Base-by-base conservation (phyloP, 2,888 invertebrate genomes). In the Cremastinae sp. region DNA sequence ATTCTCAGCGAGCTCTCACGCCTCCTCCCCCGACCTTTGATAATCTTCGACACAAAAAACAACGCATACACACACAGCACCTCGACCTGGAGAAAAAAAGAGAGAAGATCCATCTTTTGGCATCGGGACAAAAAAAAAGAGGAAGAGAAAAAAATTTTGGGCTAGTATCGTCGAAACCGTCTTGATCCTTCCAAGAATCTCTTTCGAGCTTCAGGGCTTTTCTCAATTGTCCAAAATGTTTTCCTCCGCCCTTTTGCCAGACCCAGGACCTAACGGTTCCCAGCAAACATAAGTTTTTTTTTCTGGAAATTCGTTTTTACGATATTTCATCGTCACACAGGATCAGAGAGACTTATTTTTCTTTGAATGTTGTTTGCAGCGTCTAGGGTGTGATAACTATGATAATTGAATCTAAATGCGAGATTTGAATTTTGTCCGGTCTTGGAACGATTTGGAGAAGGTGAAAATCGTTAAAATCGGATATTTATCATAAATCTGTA, bases 1-100 rank as follows among this genome's bases (percentile, higher is more conserved):
- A 71, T 80, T 80, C 80, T 78, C 78, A 79, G 74, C 58, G 49
- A 74, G 36, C 69, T 73, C 79, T 70, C 71, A 75, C 75, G 78
- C 74, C 75, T 78, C 65, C 70, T 73, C 69, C 54, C 66, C 69
- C 61, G 61, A 68, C 66, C 43, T 53, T 28, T n/a, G 34, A 59
- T 79, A 74, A 74, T 76, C 76, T 71, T 54, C 70, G 28, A 47
- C 69, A 68, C 56, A 43, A 74, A 68, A 70, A 73, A 71, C n/a
- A n/a, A n/a, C n/a, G n/a, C n/a, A n/a, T n/a, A n/a, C 58, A 74
- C 45, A 43, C 7, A 20, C 41, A 71, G 62, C 68, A n/a, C 68
- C 69, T 72, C 71, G 56, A 22, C 56, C 49, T 47, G 20, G 38
- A 53, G 53, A 53, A 36, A 56, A 43, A 54, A 18, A 22, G 14